A percentile compares a stretch with the other conserved stretches of the same genome.
Evolutionary conservation across 1,140 invertebrate species (phyloP).

Genomic region (Drosophila kurseongensis): DNA sequence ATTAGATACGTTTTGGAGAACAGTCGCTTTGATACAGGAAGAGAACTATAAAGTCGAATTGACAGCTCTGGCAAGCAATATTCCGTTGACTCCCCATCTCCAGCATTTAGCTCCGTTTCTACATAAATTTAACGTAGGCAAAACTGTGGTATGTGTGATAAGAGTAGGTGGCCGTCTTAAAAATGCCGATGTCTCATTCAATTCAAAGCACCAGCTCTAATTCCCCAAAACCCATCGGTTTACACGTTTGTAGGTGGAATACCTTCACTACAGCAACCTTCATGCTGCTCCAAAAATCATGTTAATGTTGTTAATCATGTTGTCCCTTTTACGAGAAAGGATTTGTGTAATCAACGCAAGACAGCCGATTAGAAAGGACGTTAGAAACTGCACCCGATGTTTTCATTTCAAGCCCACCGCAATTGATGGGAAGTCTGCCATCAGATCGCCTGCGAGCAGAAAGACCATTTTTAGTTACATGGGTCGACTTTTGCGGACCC

Average conservation of each 20-base stretch:
- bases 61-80: no score
- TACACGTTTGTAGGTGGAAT: background rate
- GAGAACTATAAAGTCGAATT: no score
- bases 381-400: background rate
- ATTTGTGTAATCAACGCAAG: background rate
- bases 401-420: background rate
- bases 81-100: background rate
- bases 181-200: background rate
- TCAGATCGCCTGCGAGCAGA: background rate
- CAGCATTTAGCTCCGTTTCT: background rate
- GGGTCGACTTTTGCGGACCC: background rate
- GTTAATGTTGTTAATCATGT: no score
- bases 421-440: conserved; percentile 3
- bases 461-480: conserved; percentile 1
- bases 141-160: background rate
- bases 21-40: no score
- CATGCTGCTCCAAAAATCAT: conserved; percentile 1
- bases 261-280: background rate
- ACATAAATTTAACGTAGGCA: no score
- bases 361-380: no score
- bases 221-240: conserved; percentile 1
- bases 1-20: no score
- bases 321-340: background rate
- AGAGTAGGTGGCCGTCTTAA: background rate
- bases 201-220: background rate